Base-by-base conservation (phyloP, 2,888 invertebrate genomes). In the Temnothorax unifasciatus region DNA sequence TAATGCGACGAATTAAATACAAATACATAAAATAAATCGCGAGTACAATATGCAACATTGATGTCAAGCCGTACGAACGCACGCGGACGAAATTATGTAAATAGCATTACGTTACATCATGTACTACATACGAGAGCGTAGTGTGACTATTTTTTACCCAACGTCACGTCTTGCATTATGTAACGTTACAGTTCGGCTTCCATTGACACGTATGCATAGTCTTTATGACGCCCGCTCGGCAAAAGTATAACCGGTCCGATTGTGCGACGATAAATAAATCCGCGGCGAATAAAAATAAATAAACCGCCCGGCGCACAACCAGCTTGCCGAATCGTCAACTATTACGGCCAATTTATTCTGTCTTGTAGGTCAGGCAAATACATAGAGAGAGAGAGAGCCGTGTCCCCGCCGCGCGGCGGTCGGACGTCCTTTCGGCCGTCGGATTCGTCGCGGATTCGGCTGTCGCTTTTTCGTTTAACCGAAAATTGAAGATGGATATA, bases 321-420 rank as follows among this genome's bases (percentile, higher is more conserved):
- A 61, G 71, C 71, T 81, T 61, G 59, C 61, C 44, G 59, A 81
- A 81, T 81, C 79, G 71, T 71, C 61, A 71, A 47, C 59, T 61
- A 71, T 61, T 50, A 81, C 59, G 59, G 59, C 29, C 79, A 81
- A 61, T 81, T 79, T 71, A 71, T 71, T 71, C 4, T 47, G 71
- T n/a, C 71, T 71, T 81, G 71, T 81, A 81, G 38, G 50, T 81
- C 59, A 68, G 54, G 54, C 66, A 13, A 71, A 61, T 50, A 59
- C 44, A 34, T 34, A 29, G 41, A n/a, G 41, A 76, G 13, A 29
- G 41, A 29, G 29, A 29, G 15, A 15, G 13, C 47, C 8, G 9
- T 44, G 9, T 44, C 15, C n/a, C 34, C 6, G 15, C 9, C 25
- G 15, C 6, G 15, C 9, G 18, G 15, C 21, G 29, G 13, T 75